Evolutionary conservation across 2,113 vertebrate genomes (phyloP).

Genomic region (Leucosticte australis): DNA sequence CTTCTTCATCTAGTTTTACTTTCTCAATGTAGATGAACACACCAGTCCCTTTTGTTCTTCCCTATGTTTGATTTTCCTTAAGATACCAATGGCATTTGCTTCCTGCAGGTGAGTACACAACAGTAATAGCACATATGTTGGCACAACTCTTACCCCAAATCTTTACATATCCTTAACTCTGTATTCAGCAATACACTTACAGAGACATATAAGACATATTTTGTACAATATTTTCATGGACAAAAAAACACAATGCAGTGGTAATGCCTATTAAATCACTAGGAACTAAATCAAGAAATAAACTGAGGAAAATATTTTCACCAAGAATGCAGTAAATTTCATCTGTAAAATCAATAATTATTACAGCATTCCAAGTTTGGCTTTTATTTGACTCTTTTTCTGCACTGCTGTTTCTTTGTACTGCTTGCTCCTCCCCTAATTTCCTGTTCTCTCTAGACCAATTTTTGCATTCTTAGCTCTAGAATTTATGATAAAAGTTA

Average conservation of each 20-base stretch:
- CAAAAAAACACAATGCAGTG: not conserved
- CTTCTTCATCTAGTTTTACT: not conserved
- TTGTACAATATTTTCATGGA: not conserved
- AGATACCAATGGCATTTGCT: not conserved
- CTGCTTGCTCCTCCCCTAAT: not conserved
- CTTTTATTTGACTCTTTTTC: not conserved
- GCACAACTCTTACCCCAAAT: not conserved
- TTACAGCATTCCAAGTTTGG: not conserved
- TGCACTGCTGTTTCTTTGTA: not conserved
- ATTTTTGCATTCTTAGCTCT: not conserved
- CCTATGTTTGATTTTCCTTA: not conserved
- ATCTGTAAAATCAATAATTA: not conserved
- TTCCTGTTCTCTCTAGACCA: not conserved
- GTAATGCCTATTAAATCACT: not conserved
- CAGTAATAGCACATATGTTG: fast-evolving
- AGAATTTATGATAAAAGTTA: not conserved
- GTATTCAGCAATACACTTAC: not conserved
- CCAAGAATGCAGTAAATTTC: not conserved
- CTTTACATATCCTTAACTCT: not conserved
- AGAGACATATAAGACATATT: not conserved
- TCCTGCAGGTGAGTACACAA: not conserved
- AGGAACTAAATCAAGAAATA: not conserved
- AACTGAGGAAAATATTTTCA: not conserved
- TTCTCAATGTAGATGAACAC: not conserved
- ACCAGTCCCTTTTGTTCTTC: not conserved